phyloP scores from a whole-genome alignment of 2,113 vertebrate genomes.

The Paralichthys olivaceus region DNA sequence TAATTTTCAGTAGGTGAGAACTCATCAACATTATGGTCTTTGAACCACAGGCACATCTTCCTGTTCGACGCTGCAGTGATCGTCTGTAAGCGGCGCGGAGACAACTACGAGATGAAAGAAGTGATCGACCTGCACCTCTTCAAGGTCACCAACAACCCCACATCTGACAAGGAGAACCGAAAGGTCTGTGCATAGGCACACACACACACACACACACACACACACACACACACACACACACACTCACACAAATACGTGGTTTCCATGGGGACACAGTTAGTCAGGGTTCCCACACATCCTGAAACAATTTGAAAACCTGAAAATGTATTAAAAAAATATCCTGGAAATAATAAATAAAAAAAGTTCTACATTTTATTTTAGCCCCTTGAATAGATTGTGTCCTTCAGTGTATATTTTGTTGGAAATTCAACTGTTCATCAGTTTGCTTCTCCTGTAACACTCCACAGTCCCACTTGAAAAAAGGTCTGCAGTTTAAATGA shows the following conservation, averaged over 20 bases:
- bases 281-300: no score
- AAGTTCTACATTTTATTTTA: no score
- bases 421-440: no score
- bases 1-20: background rate
- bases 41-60: constrained; percentile 90
- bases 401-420: no score
- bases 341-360: no score
- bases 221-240: background rate
- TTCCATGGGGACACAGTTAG: background rate
- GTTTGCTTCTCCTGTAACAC: no score
- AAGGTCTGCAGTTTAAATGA: no score
- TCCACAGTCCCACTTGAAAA: no score
- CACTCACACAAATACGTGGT: background rate
- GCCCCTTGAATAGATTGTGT: no score
- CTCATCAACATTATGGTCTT: background rate
- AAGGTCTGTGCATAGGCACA: constrained; percentile 83
- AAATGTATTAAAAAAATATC: no score
- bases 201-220: background rate
- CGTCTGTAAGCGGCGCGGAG: constrained; percentile 93
- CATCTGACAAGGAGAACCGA: constrained; percentile 95
- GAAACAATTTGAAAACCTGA: background rate
- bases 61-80: constrained; percentile 95
- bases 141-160: constrained; percentile 96
- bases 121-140: constrained; percentile 96
- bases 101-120: constrained; percentile 99